Evolutionary conservation across 2,797 vertebrate species (phyloP).

Genomic region (Dicrostonyx torquatus): DNA sequence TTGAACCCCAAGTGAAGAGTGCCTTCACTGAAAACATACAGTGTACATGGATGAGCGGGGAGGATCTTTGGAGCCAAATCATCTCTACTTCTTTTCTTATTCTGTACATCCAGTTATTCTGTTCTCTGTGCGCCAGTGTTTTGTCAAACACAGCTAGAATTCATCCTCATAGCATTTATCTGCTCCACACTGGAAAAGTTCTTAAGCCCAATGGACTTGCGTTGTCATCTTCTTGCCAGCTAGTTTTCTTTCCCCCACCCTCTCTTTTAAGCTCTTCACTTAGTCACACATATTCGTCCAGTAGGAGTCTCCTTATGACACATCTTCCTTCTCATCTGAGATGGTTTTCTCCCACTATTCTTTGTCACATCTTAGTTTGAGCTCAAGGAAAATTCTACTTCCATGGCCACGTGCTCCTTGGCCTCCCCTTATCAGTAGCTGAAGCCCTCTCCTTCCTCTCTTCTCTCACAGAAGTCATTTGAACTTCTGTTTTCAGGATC

Average conservation of each 20-base stretch:
- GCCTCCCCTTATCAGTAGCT: background rate
- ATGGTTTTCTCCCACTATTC: background rate
- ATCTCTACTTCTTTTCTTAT: constrained; percentile 42
- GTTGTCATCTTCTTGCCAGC: background rate
- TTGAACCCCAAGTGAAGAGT: background rate
- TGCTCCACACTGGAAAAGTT: background rate
- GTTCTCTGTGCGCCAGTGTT: background rate
- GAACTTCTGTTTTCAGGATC: background rate
- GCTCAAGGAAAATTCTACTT: background rate
- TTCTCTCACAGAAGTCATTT: background rate
- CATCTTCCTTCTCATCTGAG: background rate
- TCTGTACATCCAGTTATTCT: background rate
- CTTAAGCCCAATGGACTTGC: background rate
- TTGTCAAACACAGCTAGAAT: background rate
- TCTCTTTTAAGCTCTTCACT: background rate
- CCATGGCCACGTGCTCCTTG: background rate
- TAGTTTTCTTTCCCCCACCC: background rate
- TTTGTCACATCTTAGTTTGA: background rate
- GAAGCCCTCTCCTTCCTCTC: background rate
- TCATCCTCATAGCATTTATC: background rate
- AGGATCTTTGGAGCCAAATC: background rate
- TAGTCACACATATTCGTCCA: background rate
- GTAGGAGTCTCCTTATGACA: background rate
- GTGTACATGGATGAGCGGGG: background rate
- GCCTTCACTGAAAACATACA: background rate